Evolutionary conservation across 2,888 invertebrate species (phyloP), one percentile per base, ranked within the genome.

Genomic region (Brenthis daphne): DNA sequence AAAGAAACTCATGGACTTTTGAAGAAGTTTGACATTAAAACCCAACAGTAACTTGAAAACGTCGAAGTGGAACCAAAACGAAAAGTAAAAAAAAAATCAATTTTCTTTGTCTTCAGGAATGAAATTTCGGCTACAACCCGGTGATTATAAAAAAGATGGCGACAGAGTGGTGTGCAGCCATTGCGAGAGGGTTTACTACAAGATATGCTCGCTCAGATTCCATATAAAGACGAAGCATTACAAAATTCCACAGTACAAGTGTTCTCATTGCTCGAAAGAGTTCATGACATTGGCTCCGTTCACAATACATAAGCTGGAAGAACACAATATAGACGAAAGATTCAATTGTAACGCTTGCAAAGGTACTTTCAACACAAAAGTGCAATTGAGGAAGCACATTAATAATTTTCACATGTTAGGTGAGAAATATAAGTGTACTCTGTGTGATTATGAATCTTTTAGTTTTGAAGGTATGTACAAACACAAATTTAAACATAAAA

Each of bases 331-430:
- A 0, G 91, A 91, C 56, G 87, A 89, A 0, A 76, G 90, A 4
- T 80, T 82, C 68, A 82, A 86, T 4, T 92, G 91, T 60, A 85
- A 86, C 67, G 92, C 91, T 0, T 91, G 91, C 75, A 85, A 85
- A 14, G 82, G 82, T 2, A 74, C 66, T 0, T 91, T 88, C 69
- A 89, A 88, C 72, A 83, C 85, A 0, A 83, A 85, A 71, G 75
- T 82, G 0, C 87, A 88, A 43, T 65, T 90, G 0, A 64, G 79
- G 0, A 86, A 82, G 24, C 91, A 91, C 37, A 85, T 81, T 0
- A 86, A 89, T 66, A 84, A 79, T 12, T 91, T 85, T 37, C 91
- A 91, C 24, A 90, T 89, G 89, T 72, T 91, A 0, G 91, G 91
- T 0, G 83, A 84, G 70, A 83, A 81, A 55, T 80, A 81, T 24